These are phyloP conservation scores for Nannospalax galili DNA, from an alignment of 2,113 vertebrate genomes.

Conservation along the genomic window DNA sequence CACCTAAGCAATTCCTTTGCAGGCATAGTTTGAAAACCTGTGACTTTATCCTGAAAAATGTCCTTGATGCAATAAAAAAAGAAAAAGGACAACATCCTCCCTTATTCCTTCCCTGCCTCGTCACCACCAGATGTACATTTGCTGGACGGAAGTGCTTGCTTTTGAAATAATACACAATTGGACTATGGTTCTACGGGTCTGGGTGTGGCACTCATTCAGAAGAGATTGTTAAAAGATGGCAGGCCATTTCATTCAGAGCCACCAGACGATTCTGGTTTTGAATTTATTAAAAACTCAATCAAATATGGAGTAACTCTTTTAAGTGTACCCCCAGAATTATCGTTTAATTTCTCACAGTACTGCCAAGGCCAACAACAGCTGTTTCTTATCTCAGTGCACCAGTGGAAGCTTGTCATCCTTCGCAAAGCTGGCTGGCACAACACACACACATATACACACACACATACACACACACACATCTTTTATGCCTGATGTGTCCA, in stretches of 20 bases:
- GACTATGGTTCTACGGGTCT: conserved; percentile 71
- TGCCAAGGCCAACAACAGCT: conserved; percentile 68
- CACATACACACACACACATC: too few species aligned
- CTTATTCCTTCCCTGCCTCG: not conserved
- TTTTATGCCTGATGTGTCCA: conserved; percentile 72
- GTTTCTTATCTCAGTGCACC: conserved; percentile 80
- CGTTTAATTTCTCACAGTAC: conserved; percentile 73
- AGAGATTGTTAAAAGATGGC: conserved; percentile 74
- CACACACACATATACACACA: conserved; percentile 55
- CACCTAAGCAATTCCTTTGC: conserved; percentile 72
- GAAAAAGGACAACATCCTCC: not conserved
- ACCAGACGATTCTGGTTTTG: conserved; percentile 75
- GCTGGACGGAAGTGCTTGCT: conserved; percentile 64
- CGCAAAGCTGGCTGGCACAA: conserved; percentile 69
- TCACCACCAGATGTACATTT: not conserved
- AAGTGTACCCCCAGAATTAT: conserved; percentile 74
- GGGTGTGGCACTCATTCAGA: conserved; percentile 75
- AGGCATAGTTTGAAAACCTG: conserved; percentile 68
- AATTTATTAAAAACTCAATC: conserved; percentile 79
- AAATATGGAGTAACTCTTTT: conserved; percentile 73
- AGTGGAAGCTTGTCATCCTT: conserved; percentile 63
- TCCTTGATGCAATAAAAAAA: conserved; percentile 69
- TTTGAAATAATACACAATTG: conserved; percentile 80
- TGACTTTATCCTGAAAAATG: conserved; percentile 57
- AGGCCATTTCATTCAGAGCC: conserved; percentile 68